phyloP scores from a whole-genome alignment of 1,140 invertebrate genomes.

The Dufourea novaeangliae region DNA sequence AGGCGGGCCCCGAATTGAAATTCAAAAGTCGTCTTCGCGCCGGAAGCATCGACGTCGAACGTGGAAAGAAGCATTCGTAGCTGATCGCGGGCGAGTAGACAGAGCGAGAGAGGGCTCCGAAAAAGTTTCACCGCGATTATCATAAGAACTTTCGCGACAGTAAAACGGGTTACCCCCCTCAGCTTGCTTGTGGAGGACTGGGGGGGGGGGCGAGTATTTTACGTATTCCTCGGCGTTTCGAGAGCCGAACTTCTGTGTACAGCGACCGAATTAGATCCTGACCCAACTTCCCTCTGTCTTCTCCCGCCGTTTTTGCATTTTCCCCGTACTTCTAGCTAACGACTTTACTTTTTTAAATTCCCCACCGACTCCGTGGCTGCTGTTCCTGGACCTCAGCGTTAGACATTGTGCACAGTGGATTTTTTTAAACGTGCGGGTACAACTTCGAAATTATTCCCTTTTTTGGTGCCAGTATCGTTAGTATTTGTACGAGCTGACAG shows the following conservation, averaged over 20 bases:
- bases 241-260: constrained; percentile 20
- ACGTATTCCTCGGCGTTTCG: constrained; percentile 51
- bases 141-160: constrained; percentile 53
- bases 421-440: neutral
- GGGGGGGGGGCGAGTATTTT: constrained; percentile 39
- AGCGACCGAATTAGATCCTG: constrained; percentile 20
- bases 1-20: constrained; percentile 44
- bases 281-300: constrained; percentile 9
- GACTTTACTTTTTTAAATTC: constrained; percentile 21
- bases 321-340: neutral
- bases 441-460: neutral
- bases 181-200: neutral
- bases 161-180: neutral
- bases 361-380: too few relatives aligned
- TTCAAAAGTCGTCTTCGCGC: constrained; percentile 38
- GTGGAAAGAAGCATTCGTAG: constrained; percentile 33
- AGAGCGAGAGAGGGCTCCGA: constrained; percentile 4
- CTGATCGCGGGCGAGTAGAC: constrained; percentile 41
- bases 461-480: neutral
- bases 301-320: constrained; percentile 5
- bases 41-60: neutral
- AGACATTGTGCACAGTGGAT: neutral
- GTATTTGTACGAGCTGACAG: neutral
- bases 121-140: constrained; percentile 60
- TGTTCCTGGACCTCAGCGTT: neutral